A percentile compares a stretch with the other conserved stretches of the same genome.
These are phyloP conservation scores for Drosophila equinoxialis DNA, from an alignment of 1,140 invertebrate genomes.

Conservation along the genomic window DNA sequence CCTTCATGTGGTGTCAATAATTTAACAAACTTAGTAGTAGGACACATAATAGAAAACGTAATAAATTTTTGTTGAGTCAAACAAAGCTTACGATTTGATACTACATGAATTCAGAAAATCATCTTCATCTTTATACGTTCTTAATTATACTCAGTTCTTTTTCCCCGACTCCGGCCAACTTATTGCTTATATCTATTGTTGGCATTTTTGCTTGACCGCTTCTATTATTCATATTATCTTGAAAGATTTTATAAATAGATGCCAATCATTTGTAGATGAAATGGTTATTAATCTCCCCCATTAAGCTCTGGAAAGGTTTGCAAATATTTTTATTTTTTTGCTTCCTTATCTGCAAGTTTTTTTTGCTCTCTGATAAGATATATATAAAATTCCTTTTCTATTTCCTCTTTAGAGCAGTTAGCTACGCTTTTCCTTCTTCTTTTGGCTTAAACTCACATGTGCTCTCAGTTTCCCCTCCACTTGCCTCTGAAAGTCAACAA, in stretches of 20 bases:
- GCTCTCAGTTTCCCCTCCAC: not conserved
- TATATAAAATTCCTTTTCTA: slow-evolving; percentile 3
- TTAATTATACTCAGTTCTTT: too few relatives aligned
- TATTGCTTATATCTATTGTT: not conserved
- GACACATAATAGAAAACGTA: too few relatives aligned
- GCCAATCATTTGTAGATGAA: not conserved
- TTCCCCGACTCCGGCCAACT: too few relatives aligned
- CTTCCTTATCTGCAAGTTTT: not conserved
- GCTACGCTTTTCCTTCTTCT: not conserved
- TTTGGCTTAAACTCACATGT: not conserved
- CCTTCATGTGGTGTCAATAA: too few relatives aligned
- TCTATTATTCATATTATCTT: not conserved
- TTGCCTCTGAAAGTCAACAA: not conserved
- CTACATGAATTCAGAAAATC: too few relatives aligned
- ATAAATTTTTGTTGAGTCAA: too few relatives aligned
- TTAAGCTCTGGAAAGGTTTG: not conserved
- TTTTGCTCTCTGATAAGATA: not conserved
- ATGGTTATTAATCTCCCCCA: not conserved
- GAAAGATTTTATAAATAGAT: not conserved
- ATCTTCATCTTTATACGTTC: too few relatives aligned
- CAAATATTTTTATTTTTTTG: not conserved
- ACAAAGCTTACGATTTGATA: too few relatives aligned
- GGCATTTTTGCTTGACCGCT: not conserved
- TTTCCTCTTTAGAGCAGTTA: not conserved
- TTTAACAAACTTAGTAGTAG: too few relatives aligned